Conservation (phyloP, 2,113 vertebrate species). For the Pangasianodon hypophthalmus region DNA sequence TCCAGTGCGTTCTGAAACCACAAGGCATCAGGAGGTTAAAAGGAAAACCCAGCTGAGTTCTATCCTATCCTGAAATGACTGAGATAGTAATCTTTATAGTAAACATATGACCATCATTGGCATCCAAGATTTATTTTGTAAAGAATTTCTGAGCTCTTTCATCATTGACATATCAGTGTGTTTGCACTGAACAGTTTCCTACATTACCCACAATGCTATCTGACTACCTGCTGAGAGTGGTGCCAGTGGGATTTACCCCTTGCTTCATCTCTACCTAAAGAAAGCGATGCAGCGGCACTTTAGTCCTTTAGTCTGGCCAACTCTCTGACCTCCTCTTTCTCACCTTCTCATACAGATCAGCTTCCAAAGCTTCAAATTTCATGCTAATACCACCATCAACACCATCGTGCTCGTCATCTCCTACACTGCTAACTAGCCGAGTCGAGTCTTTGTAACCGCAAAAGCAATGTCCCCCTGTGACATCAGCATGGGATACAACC, state of each 20-base stretch:
- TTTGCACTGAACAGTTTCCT: neutral
- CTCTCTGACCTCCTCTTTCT: neutral
- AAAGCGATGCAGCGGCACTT: neutral
- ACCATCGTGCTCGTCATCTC: neutral
- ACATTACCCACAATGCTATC: neutral
- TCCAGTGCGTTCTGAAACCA: slow-evolving; percentile 57
- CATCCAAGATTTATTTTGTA: neutral
- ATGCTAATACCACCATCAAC: neutral
- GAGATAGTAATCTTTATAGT: too few species aligned
- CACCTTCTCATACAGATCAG: too few species aligned
- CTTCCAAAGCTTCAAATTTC: neutral
- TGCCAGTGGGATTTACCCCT: neutral
- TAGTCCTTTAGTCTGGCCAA: neutral
- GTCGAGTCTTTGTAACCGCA: too few species aligned
- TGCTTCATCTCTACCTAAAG: neutral
- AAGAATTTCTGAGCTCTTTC: neutral
- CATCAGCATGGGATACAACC: neutral
- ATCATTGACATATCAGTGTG: neutral
- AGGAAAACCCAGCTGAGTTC: neutral
- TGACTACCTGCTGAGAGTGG: neutral
- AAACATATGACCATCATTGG: neutral
- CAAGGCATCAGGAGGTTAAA: slow-evolving; percentile 11
- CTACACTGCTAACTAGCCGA: neutral
- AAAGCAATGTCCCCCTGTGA: too few species aligned
- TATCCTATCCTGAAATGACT: neutral